A percentile compares a stretch with the other conserved stretches of the same genome.
phyloP scores from a whole-genome alignment of 2,113 vertebrate genomes.

The Otus sunia region DNA sequence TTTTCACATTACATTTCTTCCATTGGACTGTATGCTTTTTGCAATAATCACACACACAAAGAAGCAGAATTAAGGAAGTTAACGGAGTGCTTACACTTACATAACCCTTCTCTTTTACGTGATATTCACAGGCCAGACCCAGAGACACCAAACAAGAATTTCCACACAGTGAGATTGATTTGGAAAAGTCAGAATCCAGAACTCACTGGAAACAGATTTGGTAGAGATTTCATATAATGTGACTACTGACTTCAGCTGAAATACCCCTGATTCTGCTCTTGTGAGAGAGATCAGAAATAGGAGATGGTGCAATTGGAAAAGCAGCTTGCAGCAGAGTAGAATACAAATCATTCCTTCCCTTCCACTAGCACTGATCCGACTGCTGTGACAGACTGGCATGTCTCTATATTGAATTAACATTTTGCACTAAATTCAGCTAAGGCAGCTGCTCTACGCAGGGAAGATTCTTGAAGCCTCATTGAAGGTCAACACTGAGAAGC shows the following conservation, averaged over 20 bases:
- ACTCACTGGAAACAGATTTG: neutral
- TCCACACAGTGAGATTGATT: accelerated
- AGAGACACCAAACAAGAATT: neutral
- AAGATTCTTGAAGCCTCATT: neutral
- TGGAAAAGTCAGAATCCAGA: neutral
- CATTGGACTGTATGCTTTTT: neutral
- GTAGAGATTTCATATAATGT: neutral
- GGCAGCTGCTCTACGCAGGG: neutral
- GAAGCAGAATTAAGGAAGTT: neutral
- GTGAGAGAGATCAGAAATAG: neutral
- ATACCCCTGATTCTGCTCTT: neutral
- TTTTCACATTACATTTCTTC: neutral
- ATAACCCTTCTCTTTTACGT: neutral
- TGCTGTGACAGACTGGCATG: neutral
- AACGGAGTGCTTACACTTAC: neutral
- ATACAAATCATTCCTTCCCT: neutral
- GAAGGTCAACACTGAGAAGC: neutral
- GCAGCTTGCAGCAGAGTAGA: neutral
- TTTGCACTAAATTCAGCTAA: neutral
- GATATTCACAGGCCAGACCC: neutral
- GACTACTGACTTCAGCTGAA: neutral
- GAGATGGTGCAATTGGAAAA: neutral
- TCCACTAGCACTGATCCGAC: neutral
- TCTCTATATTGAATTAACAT: neutral
- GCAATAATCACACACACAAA: neutral